Evolutionary conservation across 2,797 vertebrate species (phyloP), one percentile per base, ranked within the genome.

Genomic region (Sebastes variabilis): DNA sequence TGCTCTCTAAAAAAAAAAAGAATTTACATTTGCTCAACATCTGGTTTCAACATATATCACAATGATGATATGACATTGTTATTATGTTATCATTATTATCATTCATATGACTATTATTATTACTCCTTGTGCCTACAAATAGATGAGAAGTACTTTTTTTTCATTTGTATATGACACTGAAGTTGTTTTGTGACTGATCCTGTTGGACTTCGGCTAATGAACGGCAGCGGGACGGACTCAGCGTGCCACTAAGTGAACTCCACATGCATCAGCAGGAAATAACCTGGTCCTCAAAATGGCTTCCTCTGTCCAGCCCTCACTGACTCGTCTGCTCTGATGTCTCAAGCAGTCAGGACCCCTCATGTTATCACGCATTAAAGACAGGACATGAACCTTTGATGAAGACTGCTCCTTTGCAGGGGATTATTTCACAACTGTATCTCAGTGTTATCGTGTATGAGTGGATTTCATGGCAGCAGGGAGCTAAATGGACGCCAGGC

Each of bases 361-460:
- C 72, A 65, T 76, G 67, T 76, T 75, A 76, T 88, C 84, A 72
- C 30, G 30, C 84, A 78, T 84, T 89, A 86, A 82, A 88, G 85
- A 90, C 90, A 81, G 86, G 88, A 93, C 91, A 86, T 54, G 86
- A 75, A 90, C 80, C 83, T 92, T 89, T 90, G 90, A 87, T 64
- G 92, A 88, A 87, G 88, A 87, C 87, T 86, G 85, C 89, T 86
- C 83, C 77, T 92, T 91, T 87, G 86, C 90, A 87, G 89, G 87
- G 93, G 94, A 95, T 93, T 93, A 95, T 92, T 90, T 86, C 87
- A 92, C 92, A 90, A 77, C 92, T 91, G 91, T 89, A 80, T 92
- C 91, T 93, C 90, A 89, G 89, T 94, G 92, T 93, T 91, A 87
- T 87, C 79, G 89, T 88, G 89, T 95, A 10, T 80, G 92, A 92